Evolutionary conservation across 2,113 vertebrate genomes (phyloP), one percentile per base, ranked within the genome.

Genomic region (Alethe castanea): DNA sequence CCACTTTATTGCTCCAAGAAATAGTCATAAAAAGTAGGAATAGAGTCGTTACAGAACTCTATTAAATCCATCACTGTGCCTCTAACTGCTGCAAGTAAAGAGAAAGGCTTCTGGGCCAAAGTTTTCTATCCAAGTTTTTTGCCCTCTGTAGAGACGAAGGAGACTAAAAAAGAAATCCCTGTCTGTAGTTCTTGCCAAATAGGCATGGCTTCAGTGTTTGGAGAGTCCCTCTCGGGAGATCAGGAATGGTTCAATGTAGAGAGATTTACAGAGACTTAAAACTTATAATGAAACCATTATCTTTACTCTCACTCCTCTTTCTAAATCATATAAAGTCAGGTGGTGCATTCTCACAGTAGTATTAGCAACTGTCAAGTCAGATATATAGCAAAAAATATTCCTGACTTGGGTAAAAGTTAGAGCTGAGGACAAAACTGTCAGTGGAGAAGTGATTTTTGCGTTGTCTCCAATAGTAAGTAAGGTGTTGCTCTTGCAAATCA

Each of bases 121-220:
- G 72, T 72, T 78, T 94, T 86, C 76, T 79, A 8, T 92, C 76
- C 86, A 78, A 95, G 53, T 78, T 71, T 96, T 93, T 88, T 95
- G 48, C 76, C 72, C 80, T 96, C 86, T 74, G 61, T 81, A 90
- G 88, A 96, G 92, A 93, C 0, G 69, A 81, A 83, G 61, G 65
- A 96, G 72, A 61, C 83, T 92, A 65, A 92, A 94, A 95, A 84
- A 81, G 79, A 94, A 96, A 94, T 96, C 92, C 53, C 53, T 88
- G 92, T 93, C 92, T 96, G 88, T 95, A 90, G 93, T 61, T 88
- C 64, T 92, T 95, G 92, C 95, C 94, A 97, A 97, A 92, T 61
- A 93, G 82, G 40, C 88, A 94, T 48, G 65, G 94, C 95, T 95
- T 94, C 53, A 86, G 65, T 94, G 80, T 94, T 96, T 94, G 93